Percentiles rank a stretch among this genome's conserved stretches.
Conservation (phyloP, 2,888 invertebrate species). For the Chesias legatella region DNA sequence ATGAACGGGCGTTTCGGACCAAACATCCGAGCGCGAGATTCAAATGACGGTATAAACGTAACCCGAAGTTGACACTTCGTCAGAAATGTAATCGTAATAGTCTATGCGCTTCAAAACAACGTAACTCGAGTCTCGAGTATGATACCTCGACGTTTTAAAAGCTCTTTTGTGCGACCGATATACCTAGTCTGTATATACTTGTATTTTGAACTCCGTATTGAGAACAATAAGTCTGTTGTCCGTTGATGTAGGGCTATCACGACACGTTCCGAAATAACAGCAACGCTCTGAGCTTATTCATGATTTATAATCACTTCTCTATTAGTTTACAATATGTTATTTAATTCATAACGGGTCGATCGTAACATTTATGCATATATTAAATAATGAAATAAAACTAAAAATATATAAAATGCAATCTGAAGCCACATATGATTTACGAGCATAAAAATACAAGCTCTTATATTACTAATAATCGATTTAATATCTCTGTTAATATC, state of each 20-base stretch:
- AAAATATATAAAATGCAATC: not conserved
- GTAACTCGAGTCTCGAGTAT: constrained; percentile 70
- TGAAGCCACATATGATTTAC: not conserved
- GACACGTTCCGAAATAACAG: constrained; percentile 28
- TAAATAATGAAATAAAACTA: not conserved
- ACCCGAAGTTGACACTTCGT: constrained; percentile 77
- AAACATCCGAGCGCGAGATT: constrained; percentile 79
- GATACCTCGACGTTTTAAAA: constrained; percentile 73
- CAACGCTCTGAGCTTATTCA: constrained; percentile 31
- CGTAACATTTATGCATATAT: not conserved
- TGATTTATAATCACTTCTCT: constrained; percentile 43
- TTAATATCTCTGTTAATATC: constrained; percentile 11
- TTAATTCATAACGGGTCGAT: constrained; percentile 26
- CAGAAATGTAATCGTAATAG: constrained; percentile 73
- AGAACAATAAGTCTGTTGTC: constrained; percentile 36
- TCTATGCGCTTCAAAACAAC: constrained; percentile 74
- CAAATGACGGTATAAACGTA: constrained; percentile 78
- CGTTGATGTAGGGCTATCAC: constrained; percentile 20
- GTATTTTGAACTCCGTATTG: constrained; percentile 33
- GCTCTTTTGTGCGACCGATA: constrained; percentile 69
- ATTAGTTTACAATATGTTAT: constrained; percentile 37
- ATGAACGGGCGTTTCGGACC: constrained; percentile 76
- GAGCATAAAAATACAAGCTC: constrained; percentile 7
- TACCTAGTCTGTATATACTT: constrained; percentile 33
- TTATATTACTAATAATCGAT: constrained; percentile 11